Conservation (phyloP, 2,113 vertebrate genomes). For the Sylvilagus bachmani region DNA sequence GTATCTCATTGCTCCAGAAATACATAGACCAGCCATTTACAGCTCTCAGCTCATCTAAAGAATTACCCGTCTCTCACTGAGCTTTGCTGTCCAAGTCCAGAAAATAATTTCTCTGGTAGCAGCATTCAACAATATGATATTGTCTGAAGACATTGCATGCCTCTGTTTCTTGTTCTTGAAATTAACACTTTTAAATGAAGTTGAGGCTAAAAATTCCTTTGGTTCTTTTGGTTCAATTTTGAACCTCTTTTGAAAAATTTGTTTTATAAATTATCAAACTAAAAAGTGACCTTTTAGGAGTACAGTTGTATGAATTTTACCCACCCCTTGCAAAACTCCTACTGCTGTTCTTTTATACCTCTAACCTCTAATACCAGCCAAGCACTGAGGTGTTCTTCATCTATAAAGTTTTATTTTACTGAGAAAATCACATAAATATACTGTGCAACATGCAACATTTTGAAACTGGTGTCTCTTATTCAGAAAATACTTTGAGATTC, state of each 20-base stretch:
- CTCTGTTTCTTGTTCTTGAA: neutral
- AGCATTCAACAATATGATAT: neutral
- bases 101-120: neutral
- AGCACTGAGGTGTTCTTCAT: neutral
- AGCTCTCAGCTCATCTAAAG: neutral
- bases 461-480: neutral
- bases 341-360: neutral
- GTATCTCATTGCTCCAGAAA: neutral
- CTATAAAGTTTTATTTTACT: neutral
- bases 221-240: slow-evolving; percentile 26
- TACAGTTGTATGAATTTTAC: neutral
- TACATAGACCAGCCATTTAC: neutral
- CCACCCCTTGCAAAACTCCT: neutral
- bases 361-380: neutral
- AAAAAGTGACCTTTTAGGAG: neutral
- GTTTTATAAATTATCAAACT: neutral
- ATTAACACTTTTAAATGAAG: neutral
- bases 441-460: neutral
- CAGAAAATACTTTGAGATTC: neutral
- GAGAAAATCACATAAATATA: neutral
- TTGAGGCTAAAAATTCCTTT: neutral
- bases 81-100: neutral
- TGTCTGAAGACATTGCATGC: neutral
- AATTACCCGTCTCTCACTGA: neutral
- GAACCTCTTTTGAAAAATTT: neutral